Percentiles rank a stretch among this genome's conserved stretches.
Conservation (phyloP, 2,888 invertebrate genomes). For the Marasmarcha lunaedactyla region DNA sequence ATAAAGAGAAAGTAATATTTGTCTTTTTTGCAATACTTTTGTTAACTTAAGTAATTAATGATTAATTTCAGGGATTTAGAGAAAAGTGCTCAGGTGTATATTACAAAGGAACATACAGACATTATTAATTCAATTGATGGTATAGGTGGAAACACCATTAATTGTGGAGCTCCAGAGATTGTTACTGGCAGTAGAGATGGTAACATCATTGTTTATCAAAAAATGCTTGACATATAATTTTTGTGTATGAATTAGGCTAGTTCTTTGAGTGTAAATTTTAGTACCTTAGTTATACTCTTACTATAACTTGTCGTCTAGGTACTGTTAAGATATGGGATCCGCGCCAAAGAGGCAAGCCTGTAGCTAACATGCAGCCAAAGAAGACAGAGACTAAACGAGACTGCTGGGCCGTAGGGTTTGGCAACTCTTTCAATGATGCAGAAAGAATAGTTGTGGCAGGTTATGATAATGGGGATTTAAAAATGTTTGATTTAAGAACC, state of each 20-base stretch:
- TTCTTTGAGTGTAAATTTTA: too few relatives aligned
- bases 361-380: constrained; percentile 87
- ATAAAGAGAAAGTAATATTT: too few relatives aligned
- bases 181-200: constrained; percentile 96
- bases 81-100: constrained; percentile 79
- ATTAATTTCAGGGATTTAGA: constrained; percentile 86
- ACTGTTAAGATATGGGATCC: constrained; percentile 96
- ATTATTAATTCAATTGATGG: constrained; percentile 94
- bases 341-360: constrained; percentile 88
- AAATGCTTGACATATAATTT: background rate
- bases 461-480: constrained; percentile 96
- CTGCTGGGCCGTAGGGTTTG: constrained; percentile 95
- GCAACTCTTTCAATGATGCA: constrained; percentile 87
- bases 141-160: constrained; percentile 83
- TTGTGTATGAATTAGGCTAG: constrained; percentile 2
- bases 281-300: too few relatives aligned
- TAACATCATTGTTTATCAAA: too few relatives aligned
- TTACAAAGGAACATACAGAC: constrained; percentile 81
- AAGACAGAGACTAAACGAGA: constrained; percentile 80
- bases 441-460: constrained; percentile 92
- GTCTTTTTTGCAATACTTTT: too few relatives aligned
- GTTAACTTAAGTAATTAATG: too few relatives aligned
- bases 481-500: constrained; percentile 89
- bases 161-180: constrained; percentile 94
- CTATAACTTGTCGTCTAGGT: constrained; percentile 56